A percentile compares a stretch with the other conserved stretches of the same genome.
These are phyloP conservation scores for Eristalinus aeneus DNA, from an alignment of 2,888 invertebrate genomes.

Conservation along the genomic window DNA sequence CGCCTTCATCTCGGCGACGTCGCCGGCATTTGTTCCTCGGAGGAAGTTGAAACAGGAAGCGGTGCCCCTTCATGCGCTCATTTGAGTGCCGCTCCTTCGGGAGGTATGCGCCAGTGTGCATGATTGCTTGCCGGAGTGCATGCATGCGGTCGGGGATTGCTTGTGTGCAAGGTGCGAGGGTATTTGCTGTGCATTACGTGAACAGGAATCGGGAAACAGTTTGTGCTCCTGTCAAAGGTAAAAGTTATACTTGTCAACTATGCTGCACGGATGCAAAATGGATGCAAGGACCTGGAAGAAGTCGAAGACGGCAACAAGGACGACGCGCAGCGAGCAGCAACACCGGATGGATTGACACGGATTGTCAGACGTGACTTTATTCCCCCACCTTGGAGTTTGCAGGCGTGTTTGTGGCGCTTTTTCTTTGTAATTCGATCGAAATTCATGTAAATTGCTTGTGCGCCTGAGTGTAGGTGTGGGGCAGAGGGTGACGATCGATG, in stretches of 20 bases:
- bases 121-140: slow-evolving; percentile 58
- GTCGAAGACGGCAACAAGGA: neutral
- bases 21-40: slow-evolving; percentile 6
- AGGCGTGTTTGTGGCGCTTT: slow-evolving; percentile 33
- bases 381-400: slow-evolving; percentile 33
- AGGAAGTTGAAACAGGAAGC: slow-evolving; percentile 31
- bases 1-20: neutral
- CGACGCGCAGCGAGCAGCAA: slow-evolving; percentile 31
- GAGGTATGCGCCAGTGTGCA: slow-evolving; percentile 52
- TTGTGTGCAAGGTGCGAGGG: neutral
- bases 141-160: slow-evolving; percentile 51
- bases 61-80: slow-evolving; percentile 40
- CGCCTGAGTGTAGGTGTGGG: neutral
- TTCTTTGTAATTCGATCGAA: slow-evolving; percentile 25
- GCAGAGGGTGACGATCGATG: slow-evolving; percentile 7
- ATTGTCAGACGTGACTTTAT: slow-evolving; percentile 48
- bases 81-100: slow-evolving; percentile 27
- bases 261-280: slow-evolving; percentile 33
- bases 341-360: slow-evolving; percentile 26
- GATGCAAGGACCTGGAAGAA: slow-evolving; percentile 42
- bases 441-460: slow-evolving; percentile 46
- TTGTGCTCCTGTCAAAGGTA: slow-evolving; percentile 65
- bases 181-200: slow-evolving; percentile 68
- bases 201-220: slow-evolving; percentile 49
- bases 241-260: slow-evolving; percentile 66